phyloP scores from a whole-genome alignment of 2,888 invertebrate species.

The Cancer borealis region DNA sequence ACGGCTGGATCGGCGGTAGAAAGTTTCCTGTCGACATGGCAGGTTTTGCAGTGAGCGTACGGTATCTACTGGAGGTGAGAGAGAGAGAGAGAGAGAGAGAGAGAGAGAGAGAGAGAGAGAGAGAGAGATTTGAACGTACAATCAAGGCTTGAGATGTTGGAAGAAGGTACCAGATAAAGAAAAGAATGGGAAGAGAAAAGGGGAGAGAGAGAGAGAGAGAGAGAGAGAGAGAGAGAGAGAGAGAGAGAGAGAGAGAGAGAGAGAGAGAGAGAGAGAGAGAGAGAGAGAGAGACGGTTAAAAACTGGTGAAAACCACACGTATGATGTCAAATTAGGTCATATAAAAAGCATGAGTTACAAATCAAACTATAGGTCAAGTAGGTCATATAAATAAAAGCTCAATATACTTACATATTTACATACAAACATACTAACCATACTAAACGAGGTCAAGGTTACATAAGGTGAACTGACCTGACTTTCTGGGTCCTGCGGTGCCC shows the following conservation, averaged over 20 bases:
- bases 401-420: too few species aligned
- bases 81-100: conserved; percentile 45
- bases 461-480: not conserved
- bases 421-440: too few species aligned
- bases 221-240: conserved; percentile 54
- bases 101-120: conserved; percentile 26
- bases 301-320: too few species aligned
- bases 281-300: not conserved
- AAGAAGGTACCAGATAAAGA: too few species aligned
- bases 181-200: too few species aligned
- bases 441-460: not conserved
- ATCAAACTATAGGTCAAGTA: too few species aligned
- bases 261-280: conserved; percentile 37
- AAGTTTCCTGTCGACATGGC: conserved; percentile 74
- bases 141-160: too few species aligned
- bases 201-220: conserved; percentile 45
- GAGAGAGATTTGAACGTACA: too few species aligned
- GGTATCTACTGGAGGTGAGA: conserved; percentile 60
- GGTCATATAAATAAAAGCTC: too few species aligned
- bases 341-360: too few species aligned
- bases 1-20: conserved; percentile 65
- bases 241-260: conserved; percentile 37
- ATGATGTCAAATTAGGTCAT: too few species aligned
- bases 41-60: conserved; percentile 73
- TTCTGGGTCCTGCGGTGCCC: conserved; percentile 50